Evolutionary conservation across 2,113 vertebrate species (phyloP).

Genomic region (Mus spicilegus): DNA sequence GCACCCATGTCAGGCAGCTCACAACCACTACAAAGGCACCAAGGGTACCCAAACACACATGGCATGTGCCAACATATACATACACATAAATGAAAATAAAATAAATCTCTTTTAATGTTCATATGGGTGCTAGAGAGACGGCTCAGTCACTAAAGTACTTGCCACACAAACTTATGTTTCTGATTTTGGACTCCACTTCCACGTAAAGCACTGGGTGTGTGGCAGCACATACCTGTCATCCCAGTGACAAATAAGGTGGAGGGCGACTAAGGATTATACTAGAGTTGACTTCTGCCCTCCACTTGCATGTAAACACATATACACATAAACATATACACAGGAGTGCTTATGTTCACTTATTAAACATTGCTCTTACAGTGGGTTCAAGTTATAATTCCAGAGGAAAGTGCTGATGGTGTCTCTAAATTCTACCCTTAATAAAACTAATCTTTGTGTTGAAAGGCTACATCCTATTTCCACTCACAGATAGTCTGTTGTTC

Average conservation of each 20-base stretch:
- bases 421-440: slow-evolving; percentile 20
- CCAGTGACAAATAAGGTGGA: not conserved
- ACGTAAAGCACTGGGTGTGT: not conserved
- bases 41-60: not conserved
- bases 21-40: not conserved
- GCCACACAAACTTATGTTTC: not conserved
- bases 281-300: not conserved
- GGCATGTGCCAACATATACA: not conserved
- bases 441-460: slow-evolving; percentile 1
- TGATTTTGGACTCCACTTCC: not conserved
- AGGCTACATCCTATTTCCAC: not conserved
- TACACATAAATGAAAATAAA: not conserved
- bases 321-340: not conserved
- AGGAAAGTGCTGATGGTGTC: not conserved
- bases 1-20: not conserved
- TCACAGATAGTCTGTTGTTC: slow-evolving; percentile 14
- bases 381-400: slow-evolving; percentile 50
- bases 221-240: not conserved
- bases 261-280: not conserved
- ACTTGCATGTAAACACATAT: not conserved
- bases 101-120: not conserved
- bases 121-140: not conserved
- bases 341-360: no score
- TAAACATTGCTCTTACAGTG: not conserved
- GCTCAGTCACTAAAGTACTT: not conserved